Percentiles rank a stretch among this genome's conserved stretches.
phyloP scores from a whole-genome alignment of 2,797 vertebrate genomes.

The Eulemur rubriventer region DNA sequence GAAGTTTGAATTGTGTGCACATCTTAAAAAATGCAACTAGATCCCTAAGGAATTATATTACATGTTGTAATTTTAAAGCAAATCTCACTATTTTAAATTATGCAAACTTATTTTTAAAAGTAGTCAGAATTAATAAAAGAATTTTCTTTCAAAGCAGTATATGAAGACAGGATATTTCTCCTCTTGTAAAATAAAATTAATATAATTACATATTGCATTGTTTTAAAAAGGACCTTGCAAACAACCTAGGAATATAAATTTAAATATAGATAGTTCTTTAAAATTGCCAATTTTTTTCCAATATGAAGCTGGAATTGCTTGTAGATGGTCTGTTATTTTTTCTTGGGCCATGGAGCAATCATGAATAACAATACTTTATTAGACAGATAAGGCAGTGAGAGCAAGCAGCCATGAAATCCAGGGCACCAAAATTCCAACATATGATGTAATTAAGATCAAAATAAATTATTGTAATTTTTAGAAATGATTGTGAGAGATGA shows the following conservation, averaged over 20 bases:
- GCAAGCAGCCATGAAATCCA: conserved; percentile 15
- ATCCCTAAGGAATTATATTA: neutral
- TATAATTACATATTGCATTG: conserved; percentile 2
- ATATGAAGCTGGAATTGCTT: conserved; percentile 10
- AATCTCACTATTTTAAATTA: neutral
- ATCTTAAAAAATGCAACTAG: neutral
- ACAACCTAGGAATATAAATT: neutral
- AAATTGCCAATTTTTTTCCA: conserved; percentile 12
- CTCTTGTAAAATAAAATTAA: conserved; percentile 27
- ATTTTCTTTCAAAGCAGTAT: neutral
- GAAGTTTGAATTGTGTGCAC: neutral
- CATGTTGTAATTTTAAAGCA: conserved; percentile 12
- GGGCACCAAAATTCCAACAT: neutral
- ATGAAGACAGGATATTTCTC: neutral
- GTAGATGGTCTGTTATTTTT: conserved; percentile 45
- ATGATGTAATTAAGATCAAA: conserved; percentile 51
- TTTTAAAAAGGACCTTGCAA: conserved; percentile 15
- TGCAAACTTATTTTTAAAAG: neutral
- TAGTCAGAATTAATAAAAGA: neutral
- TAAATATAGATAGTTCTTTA: conserved; percentile 21
- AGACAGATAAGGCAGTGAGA: conserved; percentile 37
- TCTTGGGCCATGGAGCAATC: neutral
- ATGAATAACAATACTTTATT: neutral
- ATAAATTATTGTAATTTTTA: conserved; percentile 34
- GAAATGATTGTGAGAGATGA: conserved; percentile 3